These are phyloP conservation scores for Orchestia grillus DNA, from an alignment of 1,140 invertebrate species.

Conservation along the genomic window DNA sequence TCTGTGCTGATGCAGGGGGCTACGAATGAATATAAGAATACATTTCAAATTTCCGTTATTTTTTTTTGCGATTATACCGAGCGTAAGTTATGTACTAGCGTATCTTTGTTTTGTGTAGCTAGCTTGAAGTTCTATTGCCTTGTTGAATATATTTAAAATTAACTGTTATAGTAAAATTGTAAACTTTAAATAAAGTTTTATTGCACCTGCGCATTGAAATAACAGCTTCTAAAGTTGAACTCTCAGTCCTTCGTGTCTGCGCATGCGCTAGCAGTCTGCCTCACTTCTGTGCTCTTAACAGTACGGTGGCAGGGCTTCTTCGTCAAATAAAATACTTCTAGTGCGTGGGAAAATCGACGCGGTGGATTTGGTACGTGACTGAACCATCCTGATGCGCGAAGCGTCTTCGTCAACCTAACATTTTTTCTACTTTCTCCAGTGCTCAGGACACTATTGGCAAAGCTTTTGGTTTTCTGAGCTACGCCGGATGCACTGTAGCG, in stretches of 20 bases:
- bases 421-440: not conserved
- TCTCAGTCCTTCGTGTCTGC: not conserved
- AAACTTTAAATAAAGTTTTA: not conserved
- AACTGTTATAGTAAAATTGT: not conserved
- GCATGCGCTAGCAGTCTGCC: not conserved
- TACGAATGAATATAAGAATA: not conserved
- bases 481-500: not conserved
- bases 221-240: not conserved
- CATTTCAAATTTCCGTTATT: not conserved
- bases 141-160: not conserved
- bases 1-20: not conserved
- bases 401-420: not conserved
- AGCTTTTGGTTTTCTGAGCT: not conserved
- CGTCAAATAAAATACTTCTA: not conserved
- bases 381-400: not conserved
- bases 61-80: not conserved
- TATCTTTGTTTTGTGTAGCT: not conserved
- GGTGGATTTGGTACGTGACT: not conserved
- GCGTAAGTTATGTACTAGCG: not conserved
- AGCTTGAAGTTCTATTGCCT: not conserved
- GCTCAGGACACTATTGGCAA: not conserved
- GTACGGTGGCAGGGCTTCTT: not conserved
- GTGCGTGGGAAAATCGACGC: not conserved
- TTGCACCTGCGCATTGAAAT: not conserved
- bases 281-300: not conserved